Evolutionary conservation across 2,797 vertebrate species (phyloP), one percentile per base, ranked within the genome.

Genomic region (Arnoldichthys spilopterus): DNA sequence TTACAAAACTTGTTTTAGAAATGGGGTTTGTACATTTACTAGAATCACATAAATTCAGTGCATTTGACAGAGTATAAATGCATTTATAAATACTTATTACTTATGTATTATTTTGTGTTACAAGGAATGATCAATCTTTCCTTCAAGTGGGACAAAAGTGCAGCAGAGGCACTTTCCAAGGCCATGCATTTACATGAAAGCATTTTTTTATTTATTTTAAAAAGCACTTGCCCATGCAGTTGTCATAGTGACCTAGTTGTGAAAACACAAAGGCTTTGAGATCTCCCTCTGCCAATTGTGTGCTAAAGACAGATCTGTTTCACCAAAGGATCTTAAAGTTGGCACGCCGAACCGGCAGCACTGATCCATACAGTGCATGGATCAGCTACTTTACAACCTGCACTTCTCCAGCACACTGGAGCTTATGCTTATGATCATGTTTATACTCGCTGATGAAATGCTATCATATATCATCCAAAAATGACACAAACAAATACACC

Each of bases 161-260:
- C 40, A 72, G 18, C 34, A 8, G 51, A 49, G 20, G 28, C 49
- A 74, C 74, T 61, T 43, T 51, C 66, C 43, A 24, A 62, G 43
- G 11, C n/a, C 51, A 6, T 28, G 15, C 7, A 0, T 69, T 73
- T 28, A 77, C 61, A 76, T 76, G 9, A 75, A 47, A 62, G 22
- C 72, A 5, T 7, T 43, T 51, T n/a, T n/a, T n/a, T n/a, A n/a
- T n/a, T 74, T 54, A 67, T 74, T 83, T 82, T 80, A 54, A 45
- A 53, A 71, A 72, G 12, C 18, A 37, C 61, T 76, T 75, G 63
- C 58, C 18, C 30, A 43, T 71, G 75, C 30, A 58, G 79, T 85
- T 78, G 82, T 83, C 83, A 80, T 74, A 78, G 77, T 82, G 70
- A 85, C 58, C 53, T 72, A 76, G 37, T 77, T 82, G 64, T 72